Evolutionary conservation across 2,888 invertebrate genomes (phyloP), one percentile per base, ranked within the genome.

Genomic region (Gymnoscelis rufifasciata): DNA sequence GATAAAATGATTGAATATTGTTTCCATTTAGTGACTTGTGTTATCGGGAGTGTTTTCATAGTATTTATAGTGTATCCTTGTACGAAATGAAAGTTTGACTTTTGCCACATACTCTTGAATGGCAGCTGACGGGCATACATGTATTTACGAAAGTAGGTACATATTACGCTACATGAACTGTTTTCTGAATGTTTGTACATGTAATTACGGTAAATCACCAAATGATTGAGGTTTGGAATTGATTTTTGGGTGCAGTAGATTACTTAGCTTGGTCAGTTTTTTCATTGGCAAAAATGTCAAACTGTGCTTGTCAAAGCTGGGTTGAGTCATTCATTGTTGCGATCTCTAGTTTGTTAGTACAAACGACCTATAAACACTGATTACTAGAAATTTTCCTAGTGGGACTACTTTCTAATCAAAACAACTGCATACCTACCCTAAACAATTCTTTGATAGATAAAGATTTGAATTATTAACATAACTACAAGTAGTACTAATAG

Each of bases 101-200:
- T 88, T 86, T 88, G 88, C 88, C 88, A 88, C 88, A 88, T 88
- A 88, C 87, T 87, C 84, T 83, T 86, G 88, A 83, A 87, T 84
- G 87, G 88, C 88, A 87, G 86, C 83, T 88, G 88, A 87, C 83
- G 80, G 82, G 80, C 80, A 79, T 81, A 81, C 76, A 71, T 82
- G 71, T 79, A 77, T 72, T 80, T 78, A 77, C 74, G 74, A 80
- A 74, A 77, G 78, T 82, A 79, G 69, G 73, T 78, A 78, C 69
- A 64, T 74, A 70, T 69, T 69, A 68, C 71, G 72, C 76, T 60
- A 78, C 75, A 74, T 78, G 72, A 79, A 79, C 77, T 66, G 66
- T 72, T 71, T 72, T 66, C 57, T 54, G 56, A 67, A 57, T 68
- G 64, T 64, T 68, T 71, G 67, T 66, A 60, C 57, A 49, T 65